Conservation (phyloP, 2,888 invertebrate species). For the Chouioia cunea region DNA sequence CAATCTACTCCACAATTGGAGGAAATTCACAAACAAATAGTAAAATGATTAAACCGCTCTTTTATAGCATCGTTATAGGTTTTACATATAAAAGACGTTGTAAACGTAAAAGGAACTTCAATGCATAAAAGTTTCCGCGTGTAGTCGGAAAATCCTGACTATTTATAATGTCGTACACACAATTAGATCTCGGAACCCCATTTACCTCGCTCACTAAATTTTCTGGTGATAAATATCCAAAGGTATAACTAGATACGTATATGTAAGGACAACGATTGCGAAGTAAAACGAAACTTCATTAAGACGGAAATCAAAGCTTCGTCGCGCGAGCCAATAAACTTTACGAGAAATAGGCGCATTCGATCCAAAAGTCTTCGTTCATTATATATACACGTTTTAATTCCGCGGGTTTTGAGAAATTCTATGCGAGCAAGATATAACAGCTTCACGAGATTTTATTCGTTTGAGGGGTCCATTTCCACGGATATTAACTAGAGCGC, state of each 20-base stretch:
- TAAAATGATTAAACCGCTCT: constrained; percentile 32
- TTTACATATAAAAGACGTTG: background rate
- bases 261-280: constrained; percentile 4
- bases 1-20: constrained; percentile 2
- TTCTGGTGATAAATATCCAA: constrained; percentile 36
- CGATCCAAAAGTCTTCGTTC: constrained; percentile 28
- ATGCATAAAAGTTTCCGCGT: constrained; percentile 23
- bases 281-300: constrained; percentile 44
- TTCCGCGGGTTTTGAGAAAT: background rate
- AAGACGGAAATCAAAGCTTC: background rate
- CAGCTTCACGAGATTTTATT: too few relatives aligned
- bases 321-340: constrained; percentile 24
- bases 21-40: constrained; percentile 13
- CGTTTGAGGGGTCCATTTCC: background rate
- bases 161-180: too few relatives aligned
- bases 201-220: constrained; percentile 39
- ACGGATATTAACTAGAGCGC: background rate
- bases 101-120: constrained; percentile 35
- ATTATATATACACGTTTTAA: constrained; percentile 6
- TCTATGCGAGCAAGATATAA: too few relatives aligned
- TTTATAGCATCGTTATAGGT: constrained; percentile 23
- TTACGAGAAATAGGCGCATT: constrained; percentile 37
- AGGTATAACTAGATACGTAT: constrained; percentile 41
- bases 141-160: constrained; percentile 24
- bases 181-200: constrained; percentile 2